Base-by-base conservation (phyloP, 2,797 vertebrate genomes). In the Rhinichthys osculus region DNA sequence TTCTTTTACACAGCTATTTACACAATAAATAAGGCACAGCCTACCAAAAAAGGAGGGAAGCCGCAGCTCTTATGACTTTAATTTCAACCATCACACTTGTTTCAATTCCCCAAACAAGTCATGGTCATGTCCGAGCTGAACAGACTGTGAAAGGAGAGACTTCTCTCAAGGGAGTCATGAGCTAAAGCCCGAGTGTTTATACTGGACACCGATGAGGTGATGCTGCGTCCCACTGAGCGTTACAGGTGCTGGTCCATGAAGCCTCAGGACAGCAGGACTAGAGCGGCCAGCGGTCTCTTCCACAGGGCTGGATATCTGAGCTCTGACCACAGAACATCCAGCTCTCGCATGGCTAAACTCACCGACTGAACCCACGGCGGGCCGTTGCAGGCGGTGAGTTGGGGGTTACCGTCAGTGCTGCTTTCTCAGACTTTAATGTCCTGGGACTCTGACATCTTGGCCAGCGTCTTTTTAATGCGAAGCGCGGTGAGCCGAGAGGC, bases 371-470 rank as follows among this genome's bases (percentile, higher is more conserved):
- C 50, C 74, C 50, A 30, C n/a, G 23, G 38, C 62, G 62, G 62
- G 62, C 59, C 59, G n/a, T 14, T 3, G 59, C 35, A 62, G 57
- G 54, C 9, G n/a, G 38, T 78, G 78, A 14, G 62, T 44, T 82
- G 7, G 11, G 52, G 38, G 47, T 50, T 77, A 50, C 47, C 50
- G 66, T 70, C 33, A 11, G 83, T 79, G 50, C 4, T 44, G 50
- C 6, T 44, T 17, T 57, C 10, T 99, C 97, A 98, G 93, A 98
- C 96, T 90, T 99, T 99, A 91, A 99, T 98, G 89, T 99, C 98
- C 94, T 99, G 98, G 0, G 97, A 98, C 92, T 99, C 98, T 89
- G 97, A 98, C 97, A 99, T 99, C 94, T 98, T 99, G 93, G 97
- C 97, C 84, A 99, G 96, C 3, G 98, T 99, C 89, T 99, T 99